A percentile compares a stretch with the other conserved stretches of the same genome.
These are phyloP conservation scores for Euschistus heros DNA, from an alignment of 1,140 invertebrate species.

Conservation along the genomic window DNA sequence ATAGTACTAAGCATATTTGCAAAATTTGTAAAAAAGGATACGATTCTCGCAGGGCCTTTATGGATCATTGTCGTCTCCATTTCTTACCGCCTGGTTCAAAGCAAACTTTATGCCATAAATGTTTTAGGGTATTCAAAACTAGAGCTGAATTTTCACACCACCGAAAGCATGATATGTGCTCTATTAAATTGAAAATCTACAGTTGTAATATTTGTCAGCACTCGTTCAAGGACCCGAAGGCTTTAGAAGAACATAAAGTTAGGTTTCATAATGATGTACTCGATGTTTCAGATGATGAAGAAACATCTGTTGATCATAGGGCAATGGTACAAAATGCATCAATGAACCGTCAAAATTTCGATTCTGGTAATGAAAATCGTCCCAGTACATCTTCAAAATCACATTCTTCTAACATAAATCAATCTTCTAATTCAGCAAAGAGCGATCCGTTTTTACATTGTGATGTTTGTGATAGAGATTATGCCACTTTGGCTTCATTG, in stretches of 20 bases:
- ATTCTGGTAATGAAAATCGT: not conserved
- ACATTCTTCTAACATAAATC: not conserved
- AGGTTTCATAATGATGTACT: not conserved
- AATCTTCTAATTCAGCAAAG: not conserved
- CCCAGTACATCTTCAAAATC: not conserved
- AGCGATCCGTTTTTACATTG: not conserved
- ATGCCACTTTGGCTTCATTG: not conserved
- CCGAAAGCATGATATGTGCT: not conserved
- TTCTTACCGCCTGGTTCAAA: not conserved
- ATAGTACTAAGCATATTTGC: conserved; percentile 4
- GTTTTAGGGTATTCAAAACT: conserved; percentile 5
- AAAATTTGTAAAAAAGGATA: conserved; percentile 1
- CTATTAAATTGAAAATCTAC: conserved; percentile 6
- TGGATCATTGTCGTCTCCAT: not conserved
- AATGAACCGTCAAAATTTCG: not conserved
- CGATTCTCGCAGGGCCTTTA: not conserved
- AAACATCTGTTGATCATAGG: too few relatives aligned
- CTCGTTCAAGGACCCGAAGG: not conserved
- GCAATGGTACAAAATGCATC: not conserved
- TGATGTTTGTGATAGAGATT: not conserved
- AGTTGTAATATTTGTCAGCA: conserved; percentile 3
- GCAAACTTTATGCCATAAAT: conserved; percentile 4
- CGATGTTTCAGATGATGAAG: not conserved
- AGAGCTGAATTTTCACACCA: not conserved
- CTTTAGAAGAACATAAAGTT: conserved; percentile 11